These are phyloP conservation scores for Leuciscus waleckii DNA, from an alignment of 2,797 vertebrate genomes.

Conservation along the genomic window DNA sequence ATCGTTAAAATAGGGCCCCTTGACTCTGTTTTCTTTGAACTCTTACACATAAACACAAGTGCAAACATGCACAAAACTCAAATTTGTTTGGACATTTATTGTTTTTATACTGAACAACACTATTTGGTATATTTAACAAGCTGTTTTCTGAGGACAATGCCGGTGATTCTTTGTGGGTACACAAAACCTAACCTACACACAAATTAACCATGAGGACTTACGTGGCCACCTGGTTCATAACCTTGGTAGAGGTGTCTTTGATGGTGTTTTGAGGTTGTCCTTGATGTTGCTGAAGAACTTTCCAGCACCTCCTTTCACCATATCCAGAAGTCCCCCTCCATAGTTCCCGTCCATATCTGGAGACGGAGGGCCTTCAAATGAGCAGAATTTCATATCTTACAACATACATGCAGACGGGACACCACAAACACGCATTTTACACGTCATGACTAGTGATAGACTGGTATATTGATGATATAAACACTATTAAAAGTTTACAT, in stretches of 20 bases:
- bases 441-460: not conserved
- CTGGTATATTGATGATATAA: not conserved
- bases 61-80: constrained; percentile 24
- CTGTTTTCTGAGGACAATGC: not conserved
- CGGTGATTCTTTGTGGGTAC: not conserved
- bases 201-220: constrained; percentile 73
- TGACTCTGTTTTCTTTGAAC: not conserved
- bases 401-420: constrained; percentile 45
- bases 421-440: constrained; percentile 32
- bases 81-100: not conserved
- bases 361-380: constrained; percentile 77
- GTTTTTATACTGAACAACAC: not conserved
- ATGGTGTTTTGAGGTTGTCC: constrained; percentile 98
- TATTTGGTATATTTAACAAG: not conserved
- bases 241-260: constrained; percentile 97
- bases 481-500: not conserved
- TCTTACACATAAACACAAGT: constrained; percentile 21
- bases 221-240: constrained; percentile 98
- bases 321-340: constrained; percentile 93
- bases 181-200: not conserved
- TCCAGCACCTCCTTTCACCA: constrained; percentile 98
- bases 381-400: constrained; percentile 57
- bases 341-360: constrained; percentile 94
- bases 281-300: constrained; percentile 98
- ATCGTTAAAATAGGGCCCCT: too few species aligned